Evolutionary conservation across 2,113 vertebrate genomes (phyloP).

Genomic region (Gopherus flavomarginatus): DNA sequence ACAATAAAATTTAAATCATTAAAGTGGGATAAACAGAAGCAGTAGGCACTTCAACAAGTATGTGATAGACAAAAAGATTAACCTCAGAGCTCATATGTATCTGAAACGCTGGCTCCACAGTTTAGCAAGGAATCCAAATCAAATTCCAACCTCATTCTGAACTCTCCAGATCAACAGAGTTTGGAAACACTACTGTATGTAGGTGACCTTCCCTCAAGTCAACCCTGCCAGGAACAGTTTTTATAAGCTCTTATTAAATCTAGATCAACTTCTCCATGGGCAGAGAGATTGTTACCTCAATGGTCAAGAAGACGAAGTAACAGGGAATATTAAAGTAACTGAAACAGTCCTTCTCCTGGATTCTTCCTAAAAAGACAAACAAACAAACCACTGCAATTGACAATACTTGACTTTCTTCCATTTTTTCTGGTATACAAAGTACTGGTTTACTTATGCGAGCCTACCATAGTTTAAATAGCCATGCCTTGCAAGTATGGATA

Average conservation of each 20-base stretch:
- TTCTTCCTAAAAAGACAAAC: background rate
- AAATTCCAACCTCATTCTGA: background rate
- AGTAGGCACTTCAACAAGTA: background rate
- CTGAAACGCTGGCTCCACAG: background rate
- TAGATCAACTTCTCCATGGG: background rate
- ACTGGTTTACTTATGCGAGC: background rate
- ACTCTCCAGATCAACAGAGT: background rate
- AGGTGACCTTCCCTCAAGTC: background rate
- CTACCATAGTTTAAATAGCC: background rate
- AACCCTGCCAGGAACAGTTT: background rate
- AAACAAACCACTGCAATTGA: background rate
- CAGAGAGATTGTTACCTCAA: background rate
- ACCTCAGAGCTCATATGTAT: background rate
- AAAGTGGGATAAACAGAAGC: background rate
- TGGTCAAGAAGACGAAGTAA: background rate
- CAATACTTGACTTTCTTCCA: fast-evolving
- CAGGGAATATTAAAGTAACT: background rate
- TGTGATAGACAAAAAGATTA: background rate
- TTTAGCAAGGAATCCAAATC: background rate
- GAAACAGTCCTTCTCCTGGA: background rate
- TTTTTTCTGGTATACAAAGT: background rate
- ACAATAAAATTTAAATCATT: constrained; percentile 40
- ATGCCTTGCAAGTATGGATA: background rate
- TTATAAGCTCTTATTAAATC: background rate
- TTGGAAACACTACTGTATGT: background rate